A percentile compares a stretch with the other conserved stretches of the same genome.
These are phyloP conservation scores for Priocnemis perturbator DNA, from an alignment of 2,888 invertebrate genomes.

Conservation along the genomic window DNA sequence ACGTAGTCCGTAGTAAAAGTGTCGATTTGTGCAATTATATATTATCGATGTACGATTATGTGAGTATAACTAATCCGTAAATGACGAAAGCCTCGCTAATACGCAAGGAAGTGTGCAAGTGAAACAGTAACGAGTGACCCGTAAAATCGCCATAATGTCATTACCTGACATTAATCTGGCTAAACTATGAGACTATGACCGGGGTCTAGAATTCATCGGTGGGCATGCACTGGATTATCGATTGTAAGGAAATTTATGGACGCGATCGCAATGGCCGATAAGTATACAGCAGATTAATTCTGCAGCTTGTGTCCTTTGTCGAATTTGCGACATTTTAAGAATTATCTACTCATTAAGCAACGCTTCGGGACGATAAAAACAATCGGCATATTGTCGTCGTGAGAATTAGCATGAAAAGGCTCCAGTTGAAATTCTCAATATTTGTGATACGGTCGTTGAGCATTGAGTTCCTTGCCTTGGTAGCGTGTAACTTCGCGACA, in stretches of 20 bases:
- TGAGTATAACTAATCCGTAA: too few species aligned
- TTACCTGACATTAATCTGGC: conserved; percentile 5
- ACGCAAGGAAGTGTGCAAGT: background rate
- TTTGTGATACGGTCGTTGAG: too few species aligned
- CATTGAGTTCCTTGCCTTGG: too few species aligned
- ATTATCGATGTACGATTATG: too few species aligned
- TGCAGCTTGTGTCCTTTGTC: background rate
- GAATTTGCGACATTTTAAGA: background rate
- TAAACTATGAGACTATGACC: background rate
- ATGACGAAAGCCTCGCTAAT: too few species aligned
- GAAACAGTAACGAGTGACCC: background rate
- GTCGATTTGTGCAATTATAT: too few species aligned
- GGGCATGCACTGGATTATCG: conserved; percentile 25
- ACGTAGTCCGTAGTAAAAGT: too few species aligned
- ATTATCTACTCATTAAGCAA: too few species aligned
- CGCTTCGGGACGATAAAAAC: background rate
- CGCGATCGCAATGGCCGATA: conserved; percentile 25
- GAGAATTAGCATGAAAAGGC: too few species aligned
- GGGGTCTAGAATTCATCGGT: conserved; percentile 8
- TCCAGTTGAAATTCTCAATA: too few species aligned
- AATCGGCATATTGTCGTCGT: background rate
- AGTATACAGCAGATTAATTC: conserved; percentile 10
- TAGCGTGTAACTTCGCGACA: too few species aligned
- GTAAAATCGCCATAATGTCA: background rate
- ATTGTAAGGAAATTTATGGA: conserved; percentile 26